A percentile compares a stretch with the other conserved stretches of the same genome.
phyloP scores from a whole-genome alignment of 2,113 vertebrate genomes.

The Ardeotis arabs region DNA sequence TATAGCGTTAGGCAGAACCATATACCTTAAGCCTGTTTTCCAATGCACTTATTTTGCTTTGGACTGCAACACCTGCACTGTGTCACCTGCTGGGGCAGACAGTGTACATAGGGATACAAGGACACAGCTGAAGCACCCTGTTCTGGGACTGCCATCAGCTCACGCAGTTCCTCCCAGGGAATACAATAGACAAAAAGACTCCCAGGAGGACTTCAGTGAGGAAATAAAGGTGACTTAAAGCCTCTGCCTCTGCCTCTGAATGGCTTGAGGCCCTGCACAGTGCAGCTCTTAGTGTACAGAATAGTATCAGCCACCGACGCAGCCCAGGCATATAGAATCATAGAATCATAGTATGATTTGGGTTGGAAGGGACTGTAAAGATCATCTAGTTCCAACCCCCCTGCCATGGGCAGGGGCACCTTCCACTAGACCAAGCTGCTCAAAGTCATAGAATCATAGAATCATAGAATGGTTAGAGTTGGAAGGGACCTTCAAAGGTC shows the following conservation, averaged over 20 bases:
- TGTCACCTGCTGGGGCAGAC: fast-evolving
- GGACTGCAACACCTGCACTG: neutral
- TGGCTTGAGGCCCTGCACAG: fast-evolving
- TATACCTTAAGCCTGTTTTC: neutral
- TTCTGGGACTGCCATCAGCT: neutral
- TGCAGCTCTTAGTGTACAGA: fast-evolving
- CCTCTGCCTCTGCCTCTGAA: neutral
- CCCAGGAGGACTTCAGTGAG: neutral
- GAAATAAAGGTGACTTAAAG: neutral
- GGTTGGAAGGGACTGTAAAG: too few relatives aligned
- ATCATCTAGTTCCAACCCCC: too few relatives aligned
- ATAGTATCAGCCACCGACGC: neutral
- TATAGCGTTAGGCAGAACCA: fast-evolving
- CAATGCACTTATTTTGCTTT: neutral
- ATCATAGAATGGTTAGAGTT: too few relatives aligned
- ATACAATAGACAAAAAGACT: neutral
- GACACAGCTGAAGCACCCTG: fast-evolving
- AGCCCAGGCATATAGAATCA: neutral
- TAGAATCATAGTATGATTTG: too few relatives aligned
- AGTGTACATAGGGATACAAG: neutral
- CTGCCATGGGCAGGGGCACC: too few relatives aligned
- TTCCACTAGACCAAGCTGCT: too few relatives aligned
- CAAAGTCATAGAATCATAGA: too few relatives aligned
- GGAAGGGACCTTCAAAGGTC: too few relatives aligned
- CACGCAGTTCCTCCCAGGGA: neutral